These are phyloP conservation scores for Buphagus erythrorhynchus DNA, from an alignment of 2,797 vertebrate genomes.

Conservation along the genomic window DNA sequence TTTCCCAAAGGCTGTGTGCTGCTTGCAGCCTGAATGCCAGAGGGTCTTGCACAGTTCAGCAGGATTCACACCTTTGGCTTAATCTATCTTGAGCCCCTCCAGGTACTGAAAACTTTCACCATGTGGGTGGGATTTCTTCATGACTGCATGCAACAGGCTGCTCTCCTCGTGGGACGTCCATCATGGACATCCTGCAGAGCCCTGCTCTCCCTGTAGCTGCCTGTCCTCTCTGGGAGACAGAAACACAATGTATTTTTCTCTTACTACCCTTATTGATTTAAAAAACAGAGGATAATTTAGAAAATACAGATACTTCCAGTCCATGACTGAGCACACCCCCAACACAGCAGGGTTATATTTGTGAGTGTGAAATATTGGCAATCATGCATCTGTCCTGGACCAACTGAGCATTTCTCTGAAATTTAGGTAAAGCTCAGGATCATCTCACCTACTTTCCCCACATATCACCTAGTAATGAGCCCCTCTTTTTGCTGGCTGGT, in stretches of 20 bases:
- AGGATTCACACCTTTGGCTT: background rate
- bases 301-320: background rate
- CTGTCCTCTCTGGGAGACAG: background rate
- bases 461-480: too few species aligned
- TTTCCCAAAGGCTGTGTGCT: background rate
- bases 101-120: background rate
- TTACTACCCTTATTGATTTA: background rate
- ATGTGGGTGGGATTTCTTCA: background rate
- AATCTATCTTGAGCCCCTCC: accelerated
- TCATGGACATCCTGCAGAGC: background rate
- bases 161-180: background rate
- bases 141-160: accelerated
- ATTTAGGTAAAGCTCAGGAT: background rate
- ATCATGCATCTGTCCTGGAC: accelerated
- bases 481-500: background rate
- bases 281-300: background rate
- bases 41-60: background rate
- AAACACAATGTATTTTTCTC: accelerated
- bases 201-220: background rate
- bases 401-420: background rate
- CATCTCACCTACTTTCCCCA: background rate
- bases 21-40: background rate
- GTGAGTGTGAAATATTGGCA: background rate
- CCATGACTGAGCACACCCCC: accelerated
- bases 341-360: background rate